These are phyloP conservation scores for Yponomeuta plumbellus DNA, from an alignment of 2,888 invertebrate genomes.

Conservation along the genomic window DNA sequence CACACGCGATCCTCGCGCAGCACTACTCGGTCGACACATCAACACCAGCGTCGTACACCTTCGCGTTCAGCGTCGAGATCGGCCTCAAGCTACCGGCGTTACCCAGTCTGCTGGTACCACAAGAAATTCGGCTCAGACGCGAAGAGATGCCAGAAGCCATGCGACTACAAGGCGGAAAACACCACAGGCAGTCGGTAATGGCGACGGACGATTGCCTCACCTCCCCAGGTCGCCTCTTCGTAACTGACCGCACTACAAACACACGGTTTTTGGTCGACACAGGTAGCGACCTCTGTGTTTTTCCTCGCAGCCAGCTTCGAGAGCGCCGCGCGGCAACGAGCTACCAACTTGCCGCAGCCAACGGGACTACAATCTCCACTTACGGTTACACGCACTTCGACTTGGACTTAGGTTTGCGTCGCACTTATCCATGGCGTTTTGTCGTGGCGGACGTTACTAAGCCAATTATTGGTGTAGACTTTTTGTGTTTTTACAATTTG, in stretches of 20 bases:
- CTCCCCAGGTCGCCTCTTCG: constrained; percentile 17
- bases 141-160: constrained; percentile 15
- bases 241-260: constrained; percentile 15
- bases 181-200: constrained; percentile 17
- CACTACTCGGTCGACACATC: background rate
- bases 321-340: too few species aligned
- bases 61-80: background rate
- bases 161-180: constrained; percentile 17
- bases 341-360: too few species aligned
- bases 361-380: too few species aligned
- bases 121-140: constrained; percentile 9
- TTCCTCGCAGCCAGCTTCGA: too few species aligned
- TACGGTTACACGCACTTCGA: constrained; percentile 15
- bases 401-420: too few species aligned
- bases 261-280: constrained; percentile 20
- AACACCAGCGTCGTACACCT: background rate
- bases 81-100: constrained; percentile 11
- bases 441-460: too few species aligned
- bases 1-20: background rate
- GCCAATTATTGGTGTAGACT: too few species aligned
- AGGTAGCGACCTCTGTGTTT: too few species aligned
- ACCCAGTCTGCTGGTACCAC: constrained; percentile 18
- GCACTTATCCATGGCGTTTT: too few species aligned
- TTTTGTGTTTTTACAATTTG: too few species aligned
- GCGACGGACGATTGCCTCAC: constrained; percentile 17